phyloP scores from a whole-genome alignment of 2,113 vertebrate species.

The Ictidomys tridecemlineatus region DNA sequence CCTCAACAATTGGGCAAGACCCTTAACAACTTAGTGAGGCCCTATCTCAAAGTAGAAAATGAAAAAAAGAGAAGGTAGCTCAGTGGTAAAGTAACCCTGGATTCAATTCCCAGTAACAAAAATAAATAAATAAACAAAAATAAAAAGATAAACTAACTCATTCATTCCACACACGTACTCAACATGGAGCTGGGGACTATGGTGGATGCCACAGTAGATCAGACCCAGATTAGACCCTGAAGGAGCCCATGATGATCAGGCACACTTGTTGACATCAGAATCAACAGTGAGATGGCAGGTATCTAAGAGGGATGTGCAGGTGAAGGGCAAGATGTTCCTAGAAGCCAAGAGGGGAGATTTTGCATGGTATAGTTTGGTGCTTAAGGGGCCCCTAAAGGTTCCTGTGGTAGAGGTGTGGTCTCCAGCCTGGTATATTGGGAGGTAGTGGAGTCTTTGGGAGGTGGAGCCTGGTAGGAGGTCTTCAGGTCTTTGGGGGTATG shows the following conservation, averaged over 20 bases:
- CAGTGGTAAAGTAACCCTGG: no score
- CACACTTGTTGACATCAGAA: neutral
- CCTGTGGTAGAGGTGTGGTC: neutral
- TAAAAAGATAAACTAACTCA: neutral
- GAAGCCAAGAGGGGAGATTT: neutral
- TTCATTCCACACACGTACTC: neutral
- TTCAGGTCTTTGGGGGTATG: neutral
- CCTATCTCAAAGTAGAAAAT: no score
- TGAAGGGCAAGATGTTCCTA: neutral
- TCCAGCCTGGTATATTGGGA: neutral
- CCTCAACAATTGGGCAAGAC: no score
- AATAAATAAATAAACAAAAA: no score
- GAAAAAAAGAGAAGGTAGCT: no score
- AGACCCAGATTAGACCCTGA: neutral
- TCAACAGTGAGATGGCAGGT: neutral
- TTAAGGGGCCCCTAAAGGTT: neutral
- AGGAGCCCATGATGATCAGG: neutral
- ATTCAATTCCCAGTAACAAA: no score
- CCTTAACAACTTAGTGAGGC: no score
- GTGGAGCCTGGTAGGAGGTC: neutral
- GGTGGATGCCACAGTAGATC: fast-evolving
- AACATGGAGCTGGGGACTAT: neutral
- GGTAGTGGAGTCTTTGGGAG: neutral
- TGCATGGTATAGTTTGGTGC: neutral
- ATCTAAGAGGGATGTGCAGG: neutral